Conservation (phyloP, 2,888 invertebrate species). For the Sepiola atlantica region DNA sequence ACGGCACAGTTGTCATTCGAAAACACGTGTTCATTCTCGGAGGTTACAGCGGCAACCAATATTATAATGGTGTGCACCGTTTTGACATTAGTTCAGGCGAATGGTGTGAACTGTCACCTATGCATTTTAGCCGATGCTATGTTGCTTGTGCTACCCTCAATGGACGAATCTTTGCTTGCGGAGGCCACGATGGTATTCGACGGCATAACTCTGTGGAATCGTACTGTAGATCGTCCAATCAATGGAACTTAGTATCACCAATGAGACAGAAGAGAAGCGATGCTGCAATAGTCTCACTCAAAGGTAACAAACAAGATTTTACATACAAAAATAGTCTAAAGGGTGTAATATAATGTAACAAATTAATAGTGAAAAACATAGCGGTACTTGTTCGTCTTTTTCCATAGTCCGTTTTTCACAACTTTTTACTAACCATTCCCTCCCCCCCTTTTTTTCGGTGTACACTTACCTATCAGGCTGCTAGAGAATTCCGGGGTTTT, state of each 20-base stretch:
- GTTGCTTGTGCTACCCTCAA: constrained; percentile 80
- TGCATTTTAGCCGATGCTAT: constrained; percentile 76
- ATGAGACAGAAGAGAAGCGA: constrained; percentile 87
- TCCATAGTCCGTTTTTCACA: no score
- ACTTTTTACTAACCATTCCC: no score
- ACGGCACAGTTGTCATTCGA: constrained; percentile 79
- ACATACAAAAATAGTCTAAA: background rate
- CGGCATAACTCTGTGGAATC: constrained; percentile 90
- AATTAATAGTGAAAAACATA: no score
- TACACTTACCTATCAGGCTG: no score
- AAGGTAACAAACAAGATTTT: constrained; percentile 73
- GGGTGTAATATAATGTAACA: background rate
- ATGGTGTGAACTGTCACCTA: constrained; percentile 76
- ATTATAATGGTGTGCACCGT: constrained; percentile 74
- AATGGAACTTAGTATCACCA: constrained; percentile 85
- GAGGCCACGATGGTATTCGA: constrained; percentile 79
- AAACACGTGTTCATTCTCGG: constrained; percentile 76
- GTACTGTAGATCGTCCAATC: constrained; percentile 88
- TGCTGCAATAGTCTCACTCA: constrained; percentile 83
- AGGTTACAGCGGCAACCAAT: constrained; percentile 76
- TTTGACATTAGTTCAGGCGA: constrained; percentile 69
- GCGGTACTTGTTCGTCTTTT: no score
- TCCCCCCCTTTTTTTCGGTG: no score
- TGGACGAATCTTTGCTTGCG: constrained; percentile 73
- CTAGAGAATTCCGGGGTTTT: no score